phyloP scores from a whole-genome alignment of 2,113 vertebrate species.

The Bubo scandiacus region DNA sequence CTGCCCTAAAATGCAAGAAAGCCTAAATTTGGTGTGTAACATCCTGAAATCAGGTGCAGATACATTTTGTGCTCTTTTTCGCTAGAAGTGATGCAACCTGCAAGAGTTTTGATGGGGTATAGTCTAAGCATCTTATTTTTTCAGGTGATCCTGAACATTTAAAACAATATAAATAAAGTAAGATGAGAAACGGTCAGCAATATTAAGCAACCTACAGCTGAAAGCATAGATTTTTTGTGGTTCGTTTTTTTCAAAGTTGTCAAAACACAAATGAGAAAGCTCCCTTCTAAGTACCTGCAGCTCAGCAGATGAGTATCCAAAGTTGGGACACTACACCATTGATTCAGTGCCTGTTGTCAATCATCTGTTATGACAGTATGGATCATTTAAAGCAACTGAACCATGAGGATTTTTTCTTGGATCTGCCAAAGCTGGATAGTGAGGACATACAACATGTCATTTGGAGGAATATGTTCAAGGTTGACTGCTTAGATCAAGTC shows the following conservation, averaged over 20 bases:
- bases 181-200: background rate
- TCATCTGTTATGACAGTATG: background rate
- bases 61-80: background rate
- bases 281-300: background rate
- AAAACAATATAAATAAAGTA: background rate
- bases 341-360: background rate
- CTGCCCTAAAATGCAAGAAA: background rate
- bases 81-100: background rate
- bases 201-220: background rate
- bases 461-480: background rate
- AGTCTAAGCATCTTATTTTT: constrained; percentile 8
- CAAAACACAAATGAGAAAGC: background rate
- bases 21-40: background rate
- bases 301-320: background rate
- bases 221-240: background rate
- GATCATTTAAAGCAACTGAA: background rate
- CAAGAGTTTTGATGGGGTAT: background rate
- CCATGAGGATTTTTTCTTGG: background rate
- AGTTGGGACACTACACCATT: background rate
- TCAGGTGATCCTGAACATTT: background rate
- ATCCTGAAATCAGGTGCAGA: background rate
- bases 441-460: background rate
- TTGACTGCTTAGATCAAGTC: background rate
- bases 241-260: background rate
- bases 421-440: background rate